Percentiles rank a stretch among this genome's conserved stretches.
Evolutionary conservation across 2,888 invertebrate genomes (phyloP).

Genomic region (Leptinotarsa tumamoca): DNA sequence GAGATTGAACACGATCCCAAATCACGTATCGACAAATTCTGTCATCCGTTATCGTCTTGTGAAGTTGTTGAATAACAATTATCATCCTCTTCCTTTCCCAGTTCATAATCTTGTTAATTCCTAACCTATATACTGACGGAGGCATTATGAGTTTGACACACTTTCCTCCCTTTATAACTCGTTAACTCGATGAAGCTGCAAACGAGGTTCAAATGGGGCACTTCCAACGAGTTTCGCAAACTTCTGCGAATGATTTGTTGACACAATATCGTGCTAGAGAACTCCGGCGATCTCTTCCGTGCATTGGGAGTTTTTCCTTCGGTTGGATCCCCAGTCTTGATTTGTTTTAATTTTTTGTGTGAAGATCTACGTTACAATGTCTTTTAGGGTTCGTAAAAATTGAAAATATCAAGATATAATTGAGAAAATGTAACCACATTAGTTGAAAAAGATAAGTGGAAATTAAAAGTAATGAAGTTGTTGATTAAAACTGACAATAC

Average conservation of each 20-base stretch:
- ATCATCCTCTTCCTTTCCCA: conserved; percentile 33
- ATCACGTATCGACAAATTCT: too few relatives aligned
- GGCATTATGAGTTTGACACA: conserved; percentile 49
- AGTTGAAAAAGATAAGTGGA: too few relatives aligned
- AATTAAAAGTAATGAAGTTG: too few relatives aligned
- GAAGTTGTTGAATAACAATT: conserved; percentile 6
- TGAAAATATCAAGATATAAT: too few relatives aligned
- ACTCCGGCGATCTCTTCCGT: background rate
- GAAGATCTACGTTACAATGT: too few relatives aligned
- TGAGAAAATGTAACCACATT: too few relatives aligned
- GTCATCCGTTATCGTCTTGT: too few relatives aligned
- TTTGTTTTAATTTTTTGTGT: too few relatives aligned
- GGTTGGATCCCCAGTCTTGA: too few relatives aligned
- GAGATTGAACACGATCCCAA: too few relatives aligned
- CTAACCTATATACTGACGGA: conserved; percentile 43
- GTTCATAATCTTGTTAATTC: conserved; percentile 37
- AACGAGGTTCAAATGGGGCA: conserved; percentile 22
- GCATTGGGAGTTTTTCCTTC: background rate
- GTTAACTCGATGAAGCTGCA: conserved; percentile 40
- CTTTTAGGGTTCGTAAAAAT: too few relatives aligned
- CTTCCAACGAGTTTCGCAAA: conserved; percentile 14
- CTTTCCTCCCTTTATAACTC: conserved; percentile 46
- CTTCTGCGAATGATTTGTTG: conserved; percentile 27
- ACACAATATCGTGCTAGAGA: conserved; percentile 9
- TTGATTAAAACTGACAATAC: too few relatives aligned